Percentiles rank a stretch among this genome's conserved stretches.
These are phyloP conservation scores for Tetheella fluctuosa DNA, from an alignment of 2,888 invertebrate species.

Conservation along the genomic window DNA sequence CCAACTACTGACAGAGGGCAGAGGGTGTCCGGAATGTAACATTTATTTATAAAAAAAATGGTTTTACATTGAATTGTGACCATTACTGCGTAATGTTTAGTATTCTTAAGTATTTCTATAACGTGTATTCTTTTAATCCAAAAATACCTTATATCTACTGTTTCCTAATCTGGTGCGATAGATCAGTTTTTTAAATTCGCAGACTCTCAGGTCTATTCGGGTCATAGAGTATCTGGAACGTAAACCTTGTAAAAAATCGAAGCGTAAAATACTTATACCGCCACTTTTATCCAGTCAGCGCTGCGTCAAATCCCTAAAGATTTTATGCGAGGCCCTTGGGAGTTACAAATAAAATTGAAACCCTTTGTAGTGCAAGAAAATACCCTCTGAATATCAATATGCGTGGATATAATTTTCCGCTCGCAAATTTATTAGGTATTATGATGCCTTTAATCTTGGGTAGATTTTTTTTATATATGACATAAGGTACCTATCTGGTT, in stretches of 20 bases:
- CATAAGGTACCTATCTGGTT: too few species aligned
- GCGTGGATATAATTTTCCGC: slow-evolving; percentile 16
- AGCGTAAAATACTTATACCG: slow-evolving; percentile 31
- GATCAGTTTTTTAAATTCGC: background rate
- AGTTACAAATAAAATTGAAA: slow-evolving; percentile 59
- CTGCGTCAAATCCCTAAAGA: slow-evolving; percentile 40
- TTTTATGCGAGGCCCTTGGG: slow-evolving; percentile 45
- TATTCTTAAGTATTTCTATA: too few species aligned
- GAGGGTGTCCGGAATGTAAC: background rate
- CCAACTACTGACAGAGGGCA: background rate
- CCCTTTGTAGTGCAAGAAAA: slow-evolving; percentile 54
- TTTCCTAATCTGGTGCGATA: too few species aligned
- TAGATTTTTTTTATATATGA: background rate
- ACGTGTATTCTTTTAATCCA: too few species aligned
- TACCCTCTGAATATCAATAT: slow-evolving; percentile 53
- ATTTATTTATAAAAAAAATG: background rate
- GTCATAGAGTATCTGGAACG: slow-evolving; percentile 7
- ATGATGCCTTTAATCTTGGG: background rate
- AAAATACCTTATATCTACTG: too few species aligned
- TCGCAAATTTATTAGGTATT: background rate
- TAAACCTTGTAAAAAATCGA: slow-evolving; percentile 24
- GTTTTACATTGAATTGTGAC: too few species aligned
- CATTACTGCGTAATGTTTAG: too few species aligned
- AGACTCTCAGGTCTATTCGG: background rate
- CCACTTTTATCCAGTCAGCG: slow-evolving; percentile 46